These are phyloP conservation scores for Myotis myotis DNA, from an alignment of 2,797 vertebrate species.

Conservation along the genomic window DNA sequence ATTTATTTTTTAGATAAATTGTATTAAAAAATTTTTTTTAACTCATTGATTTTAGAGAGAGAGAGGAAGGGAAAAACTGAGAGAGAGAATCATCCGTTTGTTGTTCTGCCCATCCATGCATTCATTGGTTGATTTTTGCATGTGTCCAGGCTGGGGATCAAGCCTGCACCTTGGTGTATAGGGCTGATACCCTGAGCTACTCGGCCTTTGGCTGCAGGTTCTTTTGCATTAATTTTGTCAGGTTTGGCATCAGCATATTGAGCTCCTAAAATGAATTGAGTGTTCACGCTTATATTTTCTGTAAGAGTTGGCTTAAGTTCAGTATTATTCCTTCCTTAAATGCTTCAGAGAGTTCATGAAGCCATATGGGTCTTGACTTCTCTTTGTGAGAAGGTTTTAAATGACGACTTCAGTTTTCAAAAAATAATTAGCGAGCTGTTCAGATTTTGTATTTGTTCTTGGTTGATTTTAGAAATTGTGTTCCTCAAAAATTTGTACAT, in stretches of 20 bases:
- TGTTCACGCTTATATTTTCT: neutral
- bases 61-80: neutral
- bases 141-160: neutral
- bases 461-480: constrained; percentile 6
- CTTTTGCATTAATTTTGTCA: neutral
- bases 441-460: constrained; percentile 17
- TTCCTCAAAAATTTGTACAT: neutral
- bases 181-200: neutral
- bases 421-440: neutral
- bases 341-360: constrained; percentile 12
- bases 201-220: neutral
- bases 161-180: neutral
- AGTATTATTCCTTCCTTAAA: neutral
- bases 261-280: neutral
- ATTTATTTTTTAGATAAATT: neutral
- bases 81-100: neutral
- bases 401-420: neutral
- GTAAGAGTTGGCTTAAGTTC: neutral
- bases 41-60: neutral
- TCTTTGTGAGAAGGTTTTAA: constrained; percentile 23
- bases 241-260: neutral
- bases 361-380: neutral
- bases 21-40: neutral
- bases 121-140: neutral
- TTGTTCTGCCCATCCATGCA: neutral